Evolutionary conservation across 1,140 invertebrate species (phyloP).

Genomic region (Octopus sinensis): DNA sequence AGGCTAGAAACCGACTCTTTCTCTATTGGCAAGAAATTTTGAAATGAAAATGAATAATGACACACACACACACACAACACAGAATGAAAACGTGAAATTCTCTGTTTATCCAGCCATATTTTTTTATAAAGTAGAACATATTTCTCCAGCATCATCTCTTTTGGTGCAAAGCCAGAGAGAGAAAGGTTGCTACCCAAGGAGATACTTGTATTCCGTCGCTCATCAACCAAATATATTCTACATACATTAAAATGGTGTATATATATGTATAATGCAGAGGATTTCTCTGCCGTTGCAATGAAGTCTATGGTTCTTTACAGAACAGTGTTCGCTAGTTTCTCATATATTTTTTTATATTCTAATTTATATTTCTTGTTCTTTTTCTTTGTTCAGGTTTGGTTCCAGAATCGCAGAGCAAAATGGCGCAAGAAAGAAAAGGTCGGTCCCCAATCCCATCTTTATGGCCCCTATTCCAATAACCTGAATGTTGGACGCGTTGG

Average conservation of each 20-base stretch:
- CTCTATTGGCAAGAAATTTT: too few relatives aligned
- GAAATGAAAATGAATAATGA: too few relatives aligned
- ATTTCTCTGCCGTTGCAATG: not conserved
- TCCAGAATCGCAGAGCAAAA: conserved; percentile 96
- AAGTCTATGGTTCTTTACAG: not conserved
- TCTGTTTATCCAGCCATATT: too few relatives aligned
- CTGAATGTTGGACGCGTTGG: conserved; percentile 55
- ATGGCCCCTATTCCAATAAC: conserved; percentile 72
- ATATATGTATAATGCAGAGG: not conserved
- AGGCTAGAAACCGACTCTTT: too few relatives aligned
- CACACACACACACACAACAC: too few relatives aligned
- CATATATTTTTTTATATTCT: not conserved
- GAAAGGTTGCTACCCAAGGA: not conserved
- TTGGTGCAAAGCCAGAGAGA: not conserved
- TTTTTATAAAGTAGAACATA: too few relatives aligned
- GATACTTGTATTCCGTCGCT: not conserved
- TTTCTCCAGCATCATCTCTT: too few relatives aligned
- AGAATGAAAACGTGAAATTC: too few relatives aligned
- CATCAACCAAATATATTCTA: not conserved
- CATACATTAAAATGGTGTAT: not conserved
- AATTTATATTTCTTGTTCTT: not conserved
- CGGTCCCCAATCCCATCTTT: conserved; percentile 81
- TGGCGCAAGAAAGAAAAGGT: conserved; percentile 85
- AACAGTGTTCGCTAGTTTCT: not conserved
- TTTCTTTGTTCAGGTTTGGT: conserved; percentile 82